Base-by-base conservation (phyloP, 2,888 invertebrate species). In the Physocephala rufipes region DNA sequence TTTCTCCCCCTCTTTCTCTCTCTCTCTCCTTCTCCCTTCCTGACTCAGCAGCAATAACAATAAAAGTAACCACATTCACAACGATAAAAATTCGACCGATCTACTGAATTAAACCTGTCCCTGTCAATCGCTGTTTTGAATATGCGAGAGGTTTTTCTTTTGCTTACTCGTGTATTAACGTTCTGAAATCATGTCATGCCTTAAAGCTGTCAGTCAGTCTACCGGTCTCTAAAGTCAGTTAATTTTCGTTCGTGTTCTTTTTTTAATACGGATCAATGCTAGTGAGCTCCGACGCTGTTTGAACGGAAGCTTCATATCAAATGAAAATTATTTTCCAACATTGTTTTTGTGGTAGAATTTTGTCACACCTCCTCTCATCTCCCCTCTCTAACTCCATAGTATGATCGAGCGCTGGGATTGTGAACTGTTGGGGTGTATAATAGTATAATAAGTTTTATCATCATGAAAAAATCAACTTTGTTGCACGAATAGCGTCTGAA, bases 291-390 rank as follows among this genome's bases (percentile, higher is more conserved):
- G 5, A n/a, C 4, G n/a, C 21, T 53, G 53, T 53, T 53, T 53
- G 19, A 53, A 53, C 53, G 53, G 53, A 53, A 53, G 53, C 21
- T 53, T 53, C 21, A 53, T n/a, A 21, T 53, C 53, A 53, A 9
- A 21, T 9, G 24, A 53, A 21, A 49, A 47, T 47, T 47, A 15
- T 47, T 47, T 47, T 19, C 49, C 9, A 49, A 16, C n/a, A n/a
- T n/a, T 49, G 16, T 49, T 49, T 49, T 16, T 49, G 36, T 36
- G 36, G 5, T 36, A 19, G 49, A 49, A 19, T 49, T 49, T 19
- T 49, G n/a, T n/a, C n/a, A n/a, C n/a, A 5, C 21, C n/a, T 19
- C 21, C 21, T n/a, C 12, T 19, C 1, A 0, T 53, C 12, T 5
- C 7, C 1, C 12, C 21, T n/a, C 12, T 15, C 19, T n/a, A 2